phyloP scores from a whole-genome alignment of 2,888 invertebrate species.

The Lasioglossum figueresi region DNA sequence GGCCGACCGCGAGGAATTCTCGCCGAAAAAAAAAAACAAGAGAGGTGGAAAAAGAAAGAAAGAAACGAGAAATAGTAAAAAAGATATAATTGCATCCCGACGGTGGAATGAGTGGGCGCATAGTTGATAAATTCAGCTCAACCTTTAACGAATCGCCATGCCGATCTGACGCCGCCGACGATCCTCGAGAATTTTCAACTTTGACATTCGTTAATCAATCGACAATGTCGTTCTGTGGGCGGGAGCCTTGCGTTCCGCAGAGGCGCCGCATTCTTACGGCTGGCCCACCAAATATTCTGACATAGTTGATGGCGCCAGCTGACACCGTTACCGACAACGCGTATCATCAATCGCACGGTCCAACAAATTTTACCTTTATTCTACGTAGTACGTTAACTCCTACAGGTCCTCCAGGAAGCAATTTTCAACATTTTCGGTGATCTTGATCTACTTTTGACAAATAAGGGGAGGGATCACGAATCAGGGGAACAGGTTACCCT shows the following conservation, averaged over 20 bases:
- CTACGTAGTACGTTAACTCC: background rate
- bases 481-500: too few species aligned
- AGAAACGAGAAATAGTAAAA: background rate
- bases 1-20: conserved; percentile 58
- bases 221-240: conserved; percentile 48
- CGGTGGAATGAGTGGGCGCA: conserved; percentile 30
- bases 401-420: background rate
- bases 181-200: conserved; percentile 54
- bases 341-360: background rate
- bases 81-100: conserved; percentile 42
- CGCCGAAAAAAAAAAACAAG: background rate
- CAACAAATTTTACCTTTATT: background rate
- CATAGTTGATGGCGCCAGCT: conserved; percentile 20
- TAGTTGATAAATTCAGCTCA: conserved; percentile 51
- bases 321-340: conserved; percentile 34
- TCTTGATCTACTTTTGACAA: background rate
- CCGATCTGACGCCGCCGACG: conserved; percentile 24
- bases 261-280: conserved; percentile 19
- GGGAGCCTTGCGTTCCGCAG: conserved; percentile 35
- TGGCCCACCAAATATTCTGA: conserved; percentile 18
- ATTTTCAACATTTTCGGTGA: background rate
- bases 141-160: conserved; percentile 53
- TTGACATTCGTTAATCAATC: conserved; percentile 62
- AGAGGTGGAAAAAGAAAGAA: background rate
- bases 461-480: too few species aligned